Percentiles rank a stretch among this genome's conserved stretches.
phyloP scores from a whole-genome alignment of 2,888 invertebrate genomes.

The Ceratothoa steindachneri region DNA sequence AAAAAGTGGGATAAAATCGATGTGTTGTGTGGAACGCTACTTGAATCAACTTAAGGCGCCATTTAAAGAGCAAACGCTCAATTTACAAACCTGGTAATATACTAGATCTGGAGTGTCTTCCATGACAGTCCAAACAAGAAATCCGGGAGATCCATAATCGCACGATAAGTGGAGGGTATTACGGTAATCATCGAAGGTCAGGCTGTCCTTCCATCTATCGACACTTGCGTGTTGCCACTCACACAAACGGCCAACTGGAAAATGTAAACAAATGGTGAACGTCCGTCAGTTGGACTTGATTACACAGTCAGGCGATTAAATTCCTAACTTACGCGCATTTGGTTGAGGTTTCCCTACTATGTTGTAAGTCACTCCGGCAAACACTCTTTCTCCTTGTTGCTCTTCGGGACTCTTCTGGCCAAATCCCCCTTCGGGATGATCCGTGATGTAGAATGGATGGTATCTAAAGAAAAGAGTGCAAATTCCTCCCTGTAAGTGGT shows the following conservation, averaged over 20 bases:
- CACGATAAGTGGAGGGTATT: constrained; percentile 72
- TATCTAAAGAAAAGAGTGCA: constrained; percentile 58
- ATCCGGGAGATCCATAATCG: constrained; percentile 65
- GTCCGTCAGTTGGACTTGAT: no score
- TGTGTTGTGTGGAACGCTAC: no score
- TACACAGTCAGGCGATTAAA: no score
- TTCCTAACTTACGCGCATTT: constrained; percentile 62
- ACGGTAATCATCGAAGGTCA: constrained; percentile 73
- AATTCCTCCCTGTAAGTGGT: no score
- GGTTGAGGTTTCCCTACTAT: constrained; percentile 73
- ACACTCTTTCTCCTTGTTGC: constrained; percentile 65
- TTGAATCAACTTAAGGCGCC: no score
- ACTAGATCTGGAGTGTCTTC: constrained; percentile 75
- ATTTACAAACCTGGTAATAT: constrained; percentile 75
- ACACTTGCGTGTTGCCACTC: constrained; percentile 77
- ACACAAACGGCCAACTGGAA: constrained; percentile 73
- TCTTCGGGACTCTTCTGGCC: constrained; percentile 71
- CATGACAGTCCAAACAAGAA: constrained; percentile 79
- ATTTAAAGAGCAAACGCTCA: no score
- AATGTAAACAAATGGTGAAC: no score
- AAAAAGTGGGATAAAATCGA: no score
- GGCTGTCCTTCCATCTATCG: constrained; percentile 67
- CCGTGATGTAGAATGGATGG: constrained; percentile 88
- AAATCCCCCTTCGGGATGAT: constrained; percentile 77
- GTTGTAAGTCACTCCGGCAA: constrained; percentile 74